Evolutionary conservation across 35 echinoderm and acorn worm genomes (phyloP).

Genomic region (Hemicentrotus pulcherrimus): DNA sequence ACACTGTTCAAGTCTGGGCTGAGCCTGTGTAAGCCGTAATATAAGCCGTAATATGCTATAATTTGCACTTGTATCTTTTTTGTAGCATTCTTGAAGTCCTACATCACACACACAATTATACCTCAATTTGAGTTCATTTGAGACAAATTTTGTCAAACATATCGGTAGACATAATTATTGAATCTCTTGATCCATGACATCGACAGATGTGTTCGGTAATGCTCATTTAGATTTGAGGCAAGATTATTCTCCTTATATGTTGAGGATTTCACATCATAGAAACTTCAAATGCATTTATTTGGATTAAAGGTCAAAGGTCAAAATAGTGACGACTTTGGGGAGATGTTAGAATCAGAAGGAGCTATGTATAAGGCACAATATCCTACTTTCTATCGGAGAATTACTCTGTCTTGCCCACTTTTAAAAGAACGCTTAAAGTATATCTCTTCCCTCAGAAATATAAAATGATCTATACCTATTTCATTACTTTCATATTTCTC

Average conservation of each 20-base stretch:
- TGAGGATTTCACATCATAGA: not conserved
- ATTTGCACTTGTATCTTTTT: not conserved
- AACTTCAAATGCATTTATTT: not conserved
- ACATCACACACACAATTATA: too few species aligned
- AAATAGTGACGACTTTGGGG: not conserved
- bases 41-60: too few species aligned
- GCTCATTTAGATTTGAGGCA: not conserved
- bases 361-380: not conserved
- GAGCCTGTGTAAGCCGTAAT: too few species aligned
- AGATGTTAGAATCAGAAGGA: not conserved
- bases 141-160: not conserved
- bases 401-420: too few species aligned
- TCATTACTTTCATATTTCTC: too few species aligned
- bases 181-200: not conserved
- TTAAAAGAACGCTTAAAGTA: too few species aligned
- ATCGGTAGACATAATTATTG: not conserved
- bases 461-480: too few species aligned
- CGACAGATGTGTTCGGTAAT: not conserved
- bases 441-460: too few species aligned
- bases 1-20: not conserved
- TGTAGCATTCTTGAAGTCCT: not conserved
- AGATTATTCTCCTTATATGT: not conserved
- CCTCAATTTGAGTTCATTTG: too few species aligned
- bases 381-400: too few species aligned
- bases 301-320: not conserved